A percentile compares a stretch with the other conserved stretches of the same genome.
phyloP scores from a whole-genome alignment of 2,888 invertebrate genomes.

The Trachelus iudaicus region DNA sequence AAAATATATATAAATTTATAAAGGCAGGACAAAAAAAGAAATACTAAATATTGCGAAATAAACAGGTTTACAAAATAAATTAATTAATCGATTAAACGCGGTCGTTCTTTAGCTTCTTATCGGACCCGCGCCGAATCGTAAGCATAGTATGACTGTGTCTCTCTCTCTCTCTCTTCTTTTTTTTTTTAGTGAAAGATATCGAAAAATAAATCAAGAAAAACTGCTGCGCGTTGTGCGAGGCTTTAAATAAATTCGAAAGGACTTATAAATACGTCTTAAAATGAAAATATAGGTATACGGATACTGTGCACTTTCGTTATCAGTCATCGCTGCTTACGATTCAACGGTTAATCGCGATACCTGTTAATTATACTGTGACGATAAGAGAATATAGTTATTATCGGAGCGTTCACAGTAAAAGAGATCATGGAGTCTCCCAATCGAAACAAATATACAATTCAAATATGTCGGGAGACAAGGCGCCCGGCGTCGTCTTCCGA shows the following conservation, averaged over 20 bases:
- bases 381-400: constrained; percentile 25
- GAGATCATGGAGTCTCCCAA: constrained; percentile 41
- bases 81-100: constrained; percentile 34
- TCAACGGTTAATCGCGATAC: constrained; percentile 13
- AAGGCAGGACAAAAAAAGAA: constrained; percentile 36
- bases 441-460: constrained; percentile 41
- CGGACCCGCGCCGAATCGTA: constrained; percentile 37
- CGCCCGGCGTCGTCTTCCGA: constrained; percentile 38
- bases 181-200: neutral
- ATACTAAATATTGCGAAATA: constrained; percentile 48
- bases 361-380: constrained; percentile 42
- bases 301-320: neutral
- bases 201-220: neutral
- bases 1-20: constrained; percentile 49
- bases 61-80: constrained; percentile 51
- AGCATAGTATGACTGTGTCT: constrained; percentile 14
- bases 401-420: constrained; percentile 40
- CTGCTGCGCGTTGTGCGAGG: neutral
- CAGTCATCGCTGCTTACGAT: neutral
- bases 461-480: constrained; percentile 49
- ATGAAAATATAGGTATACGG: neutral
- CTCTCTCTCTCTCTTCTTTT: too few relatives aligned
- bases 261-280: constrained; percentile 7
- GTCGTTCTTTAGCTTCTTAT: constrained; percentile 15
- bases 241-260: neutral